Evolutionary conservation across 2,797 vertebrate species (phyloP).

Genomic region (Enteromius viviparus): DNA sequence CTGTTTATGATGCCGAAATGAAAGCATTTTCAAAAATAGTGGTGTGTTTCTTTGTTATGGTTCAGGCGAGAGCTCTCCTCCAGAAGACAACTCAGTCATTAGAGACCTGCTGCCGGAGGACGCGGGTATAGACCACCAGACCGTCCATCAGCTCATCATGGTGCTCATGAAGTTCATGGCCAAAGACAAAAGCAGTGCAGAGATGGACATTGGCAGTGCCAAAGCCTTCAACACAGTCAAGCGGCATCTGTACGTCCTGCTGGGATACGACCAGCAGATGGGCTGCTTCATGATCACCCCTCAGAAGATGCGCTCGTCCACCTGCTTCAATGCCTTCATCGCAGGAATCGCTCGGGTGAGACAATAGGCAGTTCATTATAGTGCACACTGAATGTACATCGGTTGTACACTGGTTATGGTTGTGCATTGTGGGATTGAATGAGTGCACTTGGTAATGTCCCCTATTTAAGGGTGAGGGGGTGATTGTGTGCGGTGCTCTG

Average conservation of each 20-base stretch:
- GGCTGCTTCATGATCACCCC: constrained; percentile 99
- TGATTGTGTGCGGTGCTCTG: neutral
- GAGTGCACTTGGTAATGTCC: no score
- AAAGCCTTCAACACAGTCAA: constrained; percentile 99
- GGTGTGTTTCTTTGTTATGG: constrained; percentile 62
- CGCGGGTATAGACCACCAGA: constrained; percentile 96
- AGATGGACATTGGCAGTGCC: constrained; percentile 94
- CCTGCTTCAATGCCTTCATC: constrained; percentile 98
- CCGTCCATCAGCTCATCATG: constrained; percentile 96
- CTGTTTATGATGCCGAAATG: no score
- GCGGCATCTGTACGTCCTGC: constrained; percentile 92
- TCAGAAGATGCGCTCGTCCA: constrained; percentile 97
- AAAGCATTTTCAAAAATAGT: no score
- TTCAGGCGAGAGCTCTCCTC: constrained; percentile 85
- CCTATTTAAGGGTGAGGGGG: no score
- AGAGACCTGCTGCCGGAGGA: constrained; percentile 95
- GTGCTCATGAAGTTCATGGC: constrained; percentile 99
- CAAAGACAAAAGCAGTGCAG: constrained; percentile 95
- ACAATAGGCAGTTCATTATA: no score
- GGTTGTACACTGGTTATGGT: no score
- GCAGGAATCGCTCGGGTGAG: constrained; percentile 95
- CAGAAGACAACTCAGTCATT: constrained; percentile 90
- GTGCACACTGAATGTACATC: no score
- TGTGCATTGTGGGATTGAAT: no score
- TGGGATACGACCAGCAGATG: constrained; percentile 97